phyloP scores from a whole-genome alignment of 2,797 vertebrate genomes.

The Cyprinodon diabolis region DNA sequence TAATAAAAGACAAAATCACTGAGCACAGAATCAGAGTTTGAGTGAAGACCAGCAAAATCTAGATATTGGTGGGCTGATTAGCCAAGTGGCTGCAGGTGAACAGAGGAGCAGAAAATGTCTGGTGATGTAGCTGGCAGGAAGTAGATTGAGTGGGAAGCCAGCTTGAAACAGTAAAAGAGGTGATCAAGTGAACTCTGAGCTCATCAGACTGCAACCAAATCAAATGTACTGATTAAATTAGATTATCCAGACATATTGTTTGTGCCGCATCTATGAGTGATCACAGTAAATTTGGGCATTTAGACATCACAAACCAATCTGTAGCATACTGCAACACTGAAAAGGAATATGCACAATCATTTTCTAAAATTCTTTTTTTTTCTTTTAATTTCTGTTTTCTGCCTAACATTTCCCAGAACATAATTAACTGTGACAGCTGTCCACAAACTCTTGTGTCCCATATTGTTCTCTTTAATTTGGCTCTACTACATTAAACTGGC shows the following conservation, averaged over 20 bases:
- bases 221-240: background rate
- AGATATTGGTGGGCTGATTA: conserved; percentile 7
- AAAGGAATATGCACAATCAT: background rate
- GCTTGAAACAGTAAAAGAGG: background rate
- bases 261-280: background rate
- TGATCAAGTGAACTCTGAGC: background rate
- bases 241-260: background rate
- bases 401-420: background rate
- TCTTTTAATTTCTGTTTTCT: background rate
- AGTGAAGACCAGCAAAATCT: background rate
- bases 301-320: conserved; percentile 1
- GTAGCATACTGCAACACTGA: background rate
- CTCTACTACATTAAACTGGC: background rate
- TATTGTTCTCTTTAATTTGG: background rate
- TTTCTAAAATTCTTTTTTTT: background rate
- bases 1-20: background rate
- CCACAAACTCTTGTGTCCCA: background rate
- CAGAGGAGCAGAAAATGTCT: background rate
- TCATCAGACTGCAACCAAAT: background rate
- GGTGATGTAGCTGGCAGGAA: conserved; percentile 7
- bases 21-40: background rate
- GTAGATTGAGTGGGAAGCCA: background rate
- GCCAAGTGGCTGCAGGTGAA: conserved; percentile 6
- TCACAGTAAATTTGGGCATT: background rate
- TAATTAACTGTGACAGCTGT: background rate